phyloP scores from a whole-genome alignment of 2,797 vertebrate species.

The Crocodylus rhombifer region DNA sequence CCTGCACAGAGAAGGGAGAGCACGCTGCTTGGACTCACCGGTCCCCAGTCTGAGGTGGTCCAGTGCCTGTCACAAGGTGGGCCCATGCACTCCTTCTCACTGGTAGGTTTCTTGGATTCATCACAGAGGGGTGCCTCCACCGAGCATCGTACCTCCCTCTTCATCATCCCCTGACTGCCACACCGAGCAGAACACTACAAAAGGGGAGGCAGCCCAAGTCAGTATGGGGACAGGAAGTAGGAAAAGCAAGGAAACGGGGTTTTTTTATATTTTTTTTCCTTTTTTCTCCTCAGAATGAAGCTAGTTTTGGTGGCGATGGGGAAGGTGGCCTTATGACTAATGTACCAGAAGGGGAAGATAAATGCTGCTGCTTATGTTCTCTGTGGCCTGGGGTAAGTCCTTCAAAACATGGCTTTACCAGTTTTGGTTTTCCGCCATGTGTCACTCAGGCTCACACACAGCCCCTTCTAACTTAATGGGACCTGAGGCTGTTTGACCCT shows the following conservation, averaged over 20 bases:
- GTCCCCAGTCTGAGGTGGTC: constrained; percentile 90
- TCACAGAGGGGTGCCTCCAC: constrained; percentile 85
- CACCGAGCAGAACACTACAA: constrained; percentile 88
- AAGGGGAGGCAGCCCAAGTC: accelerated
- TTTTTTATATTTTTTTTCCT: accelerated
- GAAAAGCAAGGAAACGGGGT: accelerated
- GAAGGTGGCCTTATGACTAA: background rate
- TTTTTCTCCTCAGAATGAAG: background rate
- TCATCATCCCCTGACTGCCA: constrained; percentile 81
- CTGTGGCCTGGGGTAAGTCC: background rate
- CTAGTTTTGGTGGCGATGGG: background rate
- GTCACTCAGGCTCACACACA: background rate
- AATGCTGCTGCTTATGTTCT: background rate
- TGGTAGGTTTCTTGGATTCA: constrained; percentile 80
- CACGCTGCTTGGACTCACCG: constrained; percentile 81
- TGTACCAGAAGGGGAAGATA: background rate
- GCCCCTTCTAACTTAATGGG: background rate
- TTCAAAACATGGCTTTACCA: background rate
- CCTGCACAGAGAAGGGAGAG: accelerated
- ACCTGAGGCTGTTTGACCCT: too few species aligned
- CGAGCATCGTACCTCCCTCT: constrained; percentile 90
- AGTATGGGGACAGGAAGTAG: accelerated
- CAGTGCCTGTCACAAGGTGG: constrained; percentile 88
- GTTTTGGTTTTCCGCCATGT: background rate
- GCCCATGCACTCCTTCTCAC: constrained; percentile 84